Conservation (phyloP, 2,888 invertebrate genomes). For the Stenodema calcarata region DNA sequence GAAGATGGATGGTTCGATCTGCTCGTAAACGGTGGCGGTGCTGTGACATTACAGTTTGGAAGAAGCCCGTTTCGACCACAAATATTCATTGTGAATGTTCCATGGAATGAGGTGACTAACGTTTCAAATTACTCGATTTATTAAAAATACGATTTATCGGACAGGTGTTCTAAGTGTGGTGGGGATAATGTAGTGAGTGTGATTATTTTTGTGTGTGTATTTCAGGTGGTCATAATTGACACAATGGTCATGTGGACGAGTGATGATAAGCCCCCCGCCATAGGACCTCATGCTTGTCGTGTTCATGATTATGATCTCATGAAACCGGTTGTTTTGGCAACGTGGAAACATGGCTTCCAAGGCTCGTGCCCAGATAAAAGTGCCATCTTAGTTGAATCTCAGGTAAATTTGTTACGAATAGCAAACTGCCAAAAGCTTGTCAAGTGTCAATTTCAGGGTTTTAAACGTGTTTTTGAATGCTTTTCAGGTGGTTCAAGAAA, state of each 20-base stretch:
- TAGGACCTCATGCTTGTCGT: conserved; percentile 78
- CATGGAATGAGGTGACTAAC: conserved; percentile 86
- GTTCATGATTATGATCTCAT: conserved; percentile 90
- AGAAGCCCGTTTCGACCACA: conserved; percentile 88
- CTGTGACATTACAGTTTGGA: conserved; percentile 93
- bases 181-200: background rate
- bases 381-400: conserved; percentile 87
- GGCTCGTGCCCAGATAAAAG: conserved; percentile 93
- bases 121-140: background rate
- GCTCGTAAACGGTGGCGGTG: conserved; percentile 98
- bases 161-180: too few species aligned
- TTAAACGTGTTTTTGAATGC: background rate
- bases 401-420: conserved; percentile 64
- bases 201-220: background rate
- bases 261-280: conserved; percentile 75
- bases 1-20: conserved; percentile 97
- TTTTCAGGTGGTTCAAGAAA: conserved; percentile 86
- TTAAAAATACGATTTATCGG: too few species aligned
- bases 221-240: conserved; percentile 89
- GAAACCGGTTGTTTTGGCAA: conserved; percentile 91
- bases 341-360: conserved; percentile 94
- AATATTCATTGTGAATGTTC: conserved; percentile 87
- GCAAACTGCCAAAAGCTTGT: too few species aligned
- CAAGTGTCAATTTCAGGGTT: background rate
- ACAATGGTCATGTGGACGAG: conserved; percentile 81